A percentile compares a stretch with the other conserved stretches of the same genome.
Conservation (phyloP, 1,140 invertebrate species). For the Bombus picipes region DNA sequence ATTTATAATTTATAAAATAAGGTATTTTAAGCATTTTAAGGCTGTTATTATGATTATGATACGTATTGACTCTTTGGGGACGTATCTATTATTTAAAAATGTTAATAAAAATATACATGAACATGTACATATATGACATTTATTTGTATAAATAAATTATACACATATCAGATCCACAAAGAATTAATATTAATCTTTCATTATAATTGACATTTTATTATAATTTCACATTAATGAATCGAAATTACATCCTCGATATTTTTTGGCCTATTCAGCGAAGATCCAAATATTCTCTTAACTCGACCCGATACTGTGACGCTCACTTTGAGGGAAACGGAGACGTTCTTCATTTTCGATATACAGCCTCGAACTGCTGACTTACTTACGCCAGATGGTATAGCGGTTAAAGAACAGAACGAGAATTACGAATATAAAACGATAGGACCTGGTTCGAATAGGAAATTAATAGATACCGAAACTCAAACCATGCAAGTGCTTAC, state of each 20-base stretch:
- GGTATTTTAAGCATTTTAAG: background rate
- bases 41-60: background rate
- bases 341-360: slow-evolving; percentile 86
- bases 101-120: background rate
- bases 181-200: background rate
- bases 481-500: slow-evolving; percentile 85
- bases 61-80: slow-evolving; percentile 1
- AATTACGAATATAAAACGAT: slow-evolving; percentile 86
- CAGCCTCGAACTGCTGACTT: slow-evolving; percentile 85
- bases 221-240: background rate
- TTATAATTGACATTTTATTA: too few relatives aligned
- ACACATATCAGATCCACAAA: background rate
- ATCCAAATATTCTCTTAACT: slow-evolving; percentile 60
- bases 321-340: slow-evolving; percentile 86
- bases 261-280: slow-evolving; percentile 45
- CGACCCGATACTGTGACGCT: slow-evolving; percentile 84
- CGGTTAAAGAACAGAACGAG: slow-evolving; percentile 85
- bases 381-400: slow-evolving; percentile 83
- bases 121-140: too few relatives aligned
- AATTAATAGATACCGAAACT: slow-evolving; percentile 85
- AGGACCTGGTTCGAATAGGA: slow-evolving; percentile 85
- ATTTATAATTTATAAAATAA: background rate
- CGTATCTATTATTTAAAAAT: background rate
- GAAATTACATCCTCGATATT: background rate
- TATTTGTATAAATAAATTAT: background rate